phyloP scores from a whole-genome alignment of 2,888 invertebrate species.

The Oscheius sp. region DNA sequence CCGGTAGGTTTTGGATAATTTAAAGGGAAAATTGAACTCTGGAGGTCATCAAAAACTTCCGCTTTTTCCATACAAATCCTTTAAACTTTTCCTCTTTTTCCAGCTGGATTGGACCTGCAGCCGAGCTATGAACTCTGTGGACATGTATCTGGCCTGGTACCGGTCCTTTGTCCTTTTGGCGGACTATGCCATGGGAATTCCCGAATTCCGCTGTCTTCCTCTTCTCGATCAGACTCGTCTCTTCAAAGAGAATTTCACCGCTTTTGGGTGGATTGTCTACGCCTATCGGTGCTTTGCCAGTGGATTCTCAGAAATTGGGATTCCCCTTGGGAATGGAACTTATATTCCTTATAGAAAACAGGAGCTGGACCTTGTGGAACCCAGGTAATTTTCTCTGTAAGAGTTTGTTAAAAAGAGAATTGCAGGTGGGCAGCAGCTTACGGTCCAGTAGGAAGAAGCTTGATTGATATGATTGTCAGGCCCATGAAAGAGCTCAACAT shows the following conservation, averaged over 20 bases:
- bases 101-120: constrained; percentile 53
- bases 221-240: constrained; percentile 60
- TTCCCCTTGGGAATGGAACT: constrained; percentile 64
- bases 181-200: constrained; percentile 63
- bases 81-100: no score
- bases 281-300: constrained; percentile 53
- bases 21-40: not conserved
- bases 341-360: constrained; percentile 59
- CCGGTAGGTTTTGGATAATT: constrained; percentile 40
- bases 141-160: constrained; percentile 59
- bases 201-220: constrained; percentile 55
- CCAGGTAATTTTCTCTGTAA: constrained; percentile 36
- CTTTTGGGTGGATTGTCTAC: constrained; percentile 64
- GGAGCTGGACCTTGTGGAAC: constrained; percentile 48
- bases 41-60: no score
- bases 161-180: constrained; percentile 62
- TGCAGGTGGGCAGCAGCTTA: constrained; percentile 58
- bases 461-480: constrained; percentile 60
- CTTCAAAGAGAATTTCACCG: constrained; percentile 65
- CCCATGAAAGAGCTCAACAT: constrained; percentile 61
- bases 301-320: constrained; percentile 43
- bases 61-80: no score
- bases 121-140: constrained; percentile 58
- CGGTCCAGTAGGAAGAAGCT: constrained; percentile 55
- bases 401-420: not conserved